A percentile compares a stretch with the other conserved stretches of the same genome.
Evolutionary conservation across 2,113 vertebrate genomes (phyloP).

Genomic region (Etheostoma cragini): DNA sequence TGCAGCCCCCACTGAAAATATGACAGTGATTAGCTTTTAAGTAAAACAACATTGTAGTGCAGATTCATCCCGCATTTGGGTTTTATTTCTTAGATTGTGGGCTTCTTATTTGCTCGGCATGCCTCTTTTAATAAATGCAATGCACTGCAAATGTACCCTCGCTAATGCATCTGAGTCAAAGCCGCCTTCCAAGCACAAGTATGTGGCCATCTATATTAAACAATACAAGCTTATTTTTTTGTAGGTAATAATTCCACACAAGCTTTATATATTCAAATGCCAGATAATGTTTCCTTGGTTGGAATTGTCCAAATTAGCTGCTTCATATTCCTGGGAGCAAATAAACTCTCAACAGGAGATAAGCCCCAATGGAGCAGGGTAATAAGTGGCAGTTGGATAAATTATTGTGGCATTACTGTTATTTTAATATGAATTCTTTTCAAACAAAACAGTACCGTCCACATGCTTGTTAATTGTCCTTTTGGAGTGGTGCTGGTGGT

Average conservation of each 20-base stretch:
- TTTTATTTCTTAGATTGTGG: conserved; percentile 18
- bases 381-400: conserved; percentile 13
- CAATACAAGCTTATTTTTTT: conserved; percentile 21
- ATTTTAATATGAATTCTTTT: conserved; percentile 50
- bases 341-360: conserved; percentile 14
- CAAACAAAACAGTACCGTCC: conserved; percentile 18
- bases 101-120: background rate
- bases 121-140: conserved; percentile 35
- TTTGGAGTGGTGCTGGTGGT: background rate
- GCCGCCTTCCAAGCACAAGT: background rate
- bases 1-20: background rate
- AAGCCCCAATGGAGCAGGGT: conserved; percentile 15
- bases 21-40: conserved; percentile 39
- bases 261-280: conserved; percentile 12
- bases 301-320: conserved; percentile 13
- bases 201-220: conserved; percentile 16
- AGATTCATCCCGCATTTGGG: background rate
- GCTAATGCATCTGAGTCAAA: conserved; percentile 9
- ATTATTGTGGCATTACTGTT: conserved; percentile 25
- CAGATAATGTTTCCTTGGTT: conserved; percentile 15
- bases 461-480: background rate
- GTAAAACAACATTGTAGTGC: conserved; percentile 14
- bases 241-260: conserved; percentile 20
- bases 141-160: background rate
- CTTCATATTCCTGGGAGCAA: conserved; percentile 6